Base-by-base conservation (phyloP, 2,888 invertebrate genomes). In the Mesorhabditis belari region DNA sequence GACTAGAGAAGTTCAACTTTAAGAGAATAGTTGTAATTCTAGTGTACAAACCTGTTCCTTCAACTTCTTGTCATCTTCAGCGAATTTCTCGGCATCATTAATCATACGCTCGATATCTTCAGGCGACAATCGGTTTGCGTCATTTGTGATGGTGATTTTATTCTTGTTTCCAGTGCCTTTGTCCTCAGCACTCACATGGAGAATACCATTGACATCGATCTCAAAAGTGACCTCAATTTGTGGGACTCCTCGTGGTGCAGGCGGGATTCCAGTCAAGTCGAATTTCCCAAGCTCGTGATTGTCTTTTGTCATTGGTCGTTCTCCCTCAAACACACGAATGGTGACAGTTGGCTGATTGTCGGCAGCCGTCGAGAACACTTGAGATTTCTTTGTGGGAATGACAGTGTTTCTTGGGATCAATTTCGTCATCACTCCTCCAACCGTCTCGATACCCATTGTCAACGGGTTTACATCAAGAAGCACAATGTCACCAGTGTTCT, bases 51-150 rank as follows among this genome's bases (percentile, higher is more conserved):
- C 69, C 60, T 62, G 63, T 56, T 69, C 67, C 56, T 66, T 69
- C 69, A 92, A 85, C 83, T 91, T 92, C 85, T 94, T 93, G 84
- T 99, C 98, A 73, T 98, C 96, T 80, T 96, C 96, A n/a, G 95
- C 93, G 84, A 95, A 98, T 83, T 91, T 92, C 85, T 98, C 98
- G 0, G 96, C 95, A 81, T 98, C 96, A 67, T 91, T 91, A 83
- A 98, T 94, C 96, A 98, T 98, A 66, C 93, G 87, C 81, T 98
- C 95, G 75, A 98, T 98, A 79, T 98, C 96, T 74, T 98, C 96
- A 3, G 94, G 94, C 12, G 93, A 92, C 66, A 98, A 84, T 69
- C 95, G 87, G 51, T 68, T 68, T 24, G 95, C 93, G 81, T 96
- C 95, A 81, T 98, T 96, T 73, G 95, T 95, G 82, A 98, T 98